Percentiles rank a stretch among this genome's conserved stretches.
These are phyloP conservation scores for Cabera pusaria DNA, from an alignment of 2,888 invertebrate species.

Conservation along the genomic window DNA sequence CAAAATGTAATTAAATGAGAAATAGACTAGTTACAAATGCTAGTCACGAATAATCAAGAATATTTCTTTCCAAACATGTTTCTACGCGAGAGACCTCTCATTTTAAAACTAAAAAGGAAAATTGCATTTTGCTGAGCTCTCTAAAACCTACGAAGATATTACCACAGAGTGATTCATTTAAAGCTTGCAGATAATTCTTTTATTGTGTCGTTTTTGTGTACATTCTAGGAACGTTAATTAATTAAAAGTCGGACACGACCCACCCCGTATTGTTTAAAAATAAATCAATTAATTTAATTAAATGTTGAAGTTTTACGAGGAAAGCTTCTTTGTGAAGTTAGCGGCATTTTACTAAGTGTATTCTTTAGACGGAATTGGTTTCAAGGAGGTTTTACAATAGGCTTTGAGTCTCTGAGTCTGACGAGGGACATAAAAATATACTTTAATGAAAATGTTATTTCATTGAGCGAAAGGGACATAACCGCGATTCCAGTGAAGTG, in stretches of 20 bases:
- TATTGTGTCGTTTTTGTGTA: slow-evolving; percentile 41
- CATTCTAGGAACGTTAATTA: slow-evolving; percentile 52
- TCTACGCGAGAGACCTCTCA: slow-evolving; percentile 9
- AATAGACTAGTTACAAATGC: no score
- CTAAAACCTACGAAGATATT: slow-evolving; percentile 45
- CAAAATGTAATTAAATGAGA: no score
- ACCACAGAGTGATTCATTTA: slow-evolving; percentile 44
- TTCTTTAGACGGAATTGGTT: slow-evolving; percentile 6
- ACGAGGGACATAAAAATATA: no score
- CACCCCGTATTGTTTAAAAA: slow-evolving; percentile 33
- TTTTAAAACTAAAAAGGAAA: slow-evolving; percentile 22
- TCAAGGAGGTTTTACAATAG: slow-evolving; percentile 1
- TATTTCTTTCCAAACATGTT: no score
- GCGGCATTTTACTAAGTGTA: slow-evolving; percentile 3
- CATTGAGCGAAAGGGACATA: slow-evolving; percentile 16
- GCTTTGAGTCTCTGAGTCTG: no score
- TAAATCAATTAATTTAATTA: slow-evolving; percentile 27
- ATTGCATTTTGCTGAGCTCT: slow-evolving; percentile 46
- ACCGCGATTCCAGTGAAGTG: slow-evolving; percentile 3
- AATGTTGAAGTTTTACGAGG: slow-evolving; percentile 15
- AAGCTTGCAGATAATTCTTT: slow-evolving; percentile 42
- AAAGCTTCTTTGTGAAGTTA: slow-evolving; percentile 16
- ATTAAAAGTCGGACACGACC: slow-evolving; percentile 47
- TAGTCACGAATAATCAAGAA: no score
- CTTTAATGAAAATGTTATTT: no score